Base-by-base conservation (phyloP, 2,888 invertebrate genomes). In the Halictus ligatus region DNA sequence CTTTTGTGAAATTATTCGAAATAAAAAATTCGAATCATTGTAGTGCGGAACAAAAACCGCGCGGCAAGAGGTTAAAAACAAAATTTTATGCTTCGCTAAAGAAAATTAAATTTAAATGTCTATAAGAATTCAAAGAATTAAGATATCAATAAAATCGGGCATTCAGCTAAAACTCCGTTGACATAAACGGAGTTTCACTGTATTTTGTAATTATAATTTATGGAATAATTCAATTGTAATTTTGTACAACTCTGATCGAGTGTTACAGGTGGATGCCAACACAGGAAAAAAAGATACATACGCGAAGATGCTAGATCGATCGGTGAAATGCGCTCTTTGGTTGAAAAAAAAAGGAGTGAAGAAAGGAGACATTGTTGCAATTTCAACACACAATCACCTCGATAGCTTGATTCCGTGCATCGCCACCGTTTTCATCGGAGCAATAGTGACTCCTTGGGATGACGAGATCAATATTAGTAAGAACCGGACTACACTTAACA, bases 261-360 rank as follows among this genome's bases (percentile, higher is more conserved):
- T 50, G 50, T n/a, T 73, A 58, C 76, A 94, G 94, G 77, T 93
- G 21, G 93, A 94, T 15, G 89, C 84, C 0, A 21, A 80, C 8
- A 93, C 93, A 5, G 92, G 86, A 4, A 29, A 81, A n/a, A 58
- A 88, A 40, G 90, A 92, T 1, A 93, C 92, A 0, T 94, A 88
- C 25, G 80, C 25, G 1, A 81, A 92, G 15, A 90, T 95, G 87
- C 74, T 69, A 69, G 92, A 93, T 10, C 87, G 91, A 13, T 88
- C 85, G 18, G 83, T 93, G 5, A 93, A 92, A 80, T 94, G 94
- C 50, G 93, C 94, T 0, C 74, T 93, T 8, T 94, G 94, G 94
- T 12, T 94, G 80, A 89, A 85, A 71, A 89, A 92, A 25, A 87
- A 93, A 77, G 92, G 93, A 0, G 67, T 94, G 4, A 73, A 79